A percentile compares a stretch with the other conserved stretches of the same genome.
Conservation (phyloP, 1,140 invertebrate species). For the Augochlora pura region DNA sequence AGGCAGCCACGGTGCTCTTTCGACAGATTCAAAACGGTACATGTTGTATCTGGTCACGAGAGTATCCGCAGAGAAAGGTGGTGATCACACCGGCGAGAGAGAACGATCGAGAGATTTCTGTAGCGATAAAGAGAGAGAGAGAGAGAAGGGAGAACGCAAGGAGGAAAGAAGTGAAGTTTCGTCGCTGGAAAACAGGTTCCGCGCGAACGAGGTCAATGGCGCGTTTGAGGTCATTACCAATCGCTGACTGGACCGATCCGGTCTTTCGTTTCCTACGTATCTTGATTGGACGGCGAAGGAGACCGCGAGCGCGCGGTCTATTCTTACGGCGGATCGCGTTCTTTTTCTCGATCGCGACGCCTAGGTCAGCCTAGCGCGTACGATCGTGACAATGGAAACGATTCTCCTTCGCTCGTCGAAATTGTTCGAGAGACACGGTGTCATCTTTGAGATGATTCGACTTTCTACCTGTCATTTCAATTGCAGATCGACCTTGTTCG, state of each 20-base stretch:
- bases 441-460: neutral
- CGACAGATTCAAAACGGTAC: constrained; percentile 55
- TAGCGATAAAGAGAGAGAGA: constrained; percentile 25
- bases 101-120: neutral
- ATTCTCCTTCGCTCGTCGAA: neutral
- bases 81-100: neutral
- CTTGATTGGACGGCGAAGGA: neutral
- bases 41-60: constrained; percentile 33
- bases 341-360: neutral
- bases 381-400: neutral
- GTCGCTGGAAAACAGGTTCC: constrained; percentile 66
- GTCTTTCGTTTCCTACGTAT: neutral
- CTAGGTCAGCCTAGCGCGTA: too few species aligned
- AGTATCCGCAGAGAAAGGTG: constrained; percentile 49
- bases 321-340: constrained; percentile 16
- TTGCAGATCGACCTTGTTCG: too few species aligned
- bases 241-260: constrained; percentile 25
- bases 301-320: neutral
- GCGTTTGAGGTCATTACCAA: constrained; percentile 69
- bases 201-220: constrained; percentile 69
- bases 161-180: constrained; percentile 46
- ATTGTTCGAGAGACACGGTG: neutral
- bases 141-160: constrained; percentile 32
- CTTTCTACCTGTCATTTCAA: neutral
- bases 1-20: constrained; percentile 38